Evolutionary conservation across 2,113 vertebrate species (phyloP).

Genomic region (Falco punctatus): DNA sequence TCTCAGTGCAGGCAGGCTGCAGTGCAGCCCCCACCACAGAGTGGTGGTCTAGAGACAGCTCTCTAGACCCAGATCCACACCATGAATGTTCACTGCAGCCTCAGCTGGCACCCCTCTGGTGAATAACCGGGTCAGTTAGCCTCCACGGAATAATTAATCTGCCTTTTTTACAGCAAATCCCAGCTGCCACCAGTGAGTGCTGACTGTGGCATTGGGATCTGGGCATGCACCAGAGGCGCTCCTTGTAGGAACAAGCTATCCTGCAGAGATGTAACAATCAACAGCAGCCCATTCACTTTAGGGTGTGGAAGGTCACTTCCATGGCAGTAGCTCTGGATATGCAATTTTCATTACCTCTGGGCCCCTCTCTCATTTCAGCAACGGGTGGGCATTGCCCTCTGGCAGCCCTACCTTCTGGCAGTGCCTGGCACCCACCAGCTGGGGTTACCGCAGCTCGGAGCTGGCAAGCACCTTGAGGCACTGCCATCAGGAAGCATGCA

Average conservation of each 20-base stretch:
- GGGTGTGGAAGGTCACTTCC: background rate
- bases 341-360: background rate
- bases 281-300: background rate
- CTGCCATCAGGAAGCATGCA: background rate
- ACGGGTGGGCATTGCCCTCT: background rate
- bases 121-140: background rate
- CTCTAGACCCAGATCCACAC: background rate
- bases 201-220: accelerated
- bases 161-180: background rate
- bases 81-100: background rate
- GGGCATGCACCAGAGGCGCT: accelerated
- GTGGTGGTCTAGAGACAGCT: background rate
- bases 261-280: background rate
- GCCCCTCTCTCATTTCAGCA: background rate
- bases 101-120: background rate
- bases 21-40: accelerated
- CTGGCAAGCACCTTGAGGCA: background rate
- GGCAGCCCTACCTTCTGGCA: background rate
- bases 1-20: accelerated
- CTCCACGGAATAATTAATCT: background rate
- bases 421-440: background rate
- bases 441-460: background rate
- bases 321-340: background rate
- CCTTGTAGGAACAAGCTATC: background rate
- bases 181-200: background rate